Evolutionary conservation across 2,888 invertebrate species (phyloP).

Genomic region (Oscheius sp.): DNA sequence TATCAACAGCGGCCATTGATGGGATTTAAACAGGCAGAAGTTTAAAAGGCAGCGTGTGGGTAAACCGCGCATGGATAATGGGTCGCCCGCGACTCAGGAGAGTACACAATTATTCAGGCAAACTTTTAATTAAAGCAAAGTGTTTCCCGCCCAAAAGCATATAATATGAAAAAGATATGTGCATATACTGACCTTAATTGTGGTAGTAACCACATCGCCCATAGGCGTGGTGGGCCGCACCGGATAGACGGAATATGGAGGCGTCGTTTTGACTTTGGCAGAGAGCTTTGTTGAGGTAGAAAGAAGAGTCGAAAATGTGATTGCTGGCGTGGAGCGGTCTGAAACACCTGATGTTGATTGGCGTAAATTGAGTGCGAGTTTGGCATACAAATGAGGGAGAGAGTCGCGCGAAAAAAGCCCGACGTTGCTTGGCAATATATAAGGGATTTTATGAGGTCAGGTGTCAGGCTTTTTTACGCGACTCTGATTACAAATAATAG

Average conservation of each 20-base stretch:
- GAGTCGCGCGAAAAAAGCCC: conserved; percentile 25
- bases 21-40: conserved; percentile 18
- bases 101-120: conserved; percentile 17
- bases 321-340: conserved; percentile 32
- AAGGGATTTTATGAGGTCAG: conserved; percentile 10
- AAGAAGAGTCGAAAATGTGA: conserved; percentile 35
- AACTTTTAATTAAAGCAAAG: conserved; percentile 30
- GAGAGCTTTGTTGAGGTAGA: conserved; percentile 31
- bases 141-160: neutral
- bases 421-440: conserved; percentile 34
- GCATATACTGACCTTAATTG: conserved; percentile 57
- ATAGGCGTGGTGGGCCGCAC: conserved; percentile 71
- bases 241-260: conserved; percentile 57
- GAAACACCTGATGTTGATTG: conserved; percentile 36
- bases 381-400: conserved; percentile 19
- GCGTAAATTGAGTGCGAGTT: conserved; percentile 26
- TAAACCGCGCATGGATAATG: conserved; percentile 19
- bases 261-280: conserved; percentile 46
- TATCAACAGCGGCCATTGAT: conserved; percentile 20
- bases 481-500: conserved; percentile 16
- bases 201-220: conserved; percentile 62
- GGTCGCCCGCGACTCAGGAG: conserved; percentile 24
- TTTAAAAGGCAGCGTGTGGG: no score
- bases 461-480: conserved; percentile 8
- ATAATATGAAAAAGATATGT: no score